Evolutionary conservation across 2,888 invertebrate genomes (phyloP), one percentile per base, ranked within the genome.

Genomic region (Athrips mouffetella): DNA sequence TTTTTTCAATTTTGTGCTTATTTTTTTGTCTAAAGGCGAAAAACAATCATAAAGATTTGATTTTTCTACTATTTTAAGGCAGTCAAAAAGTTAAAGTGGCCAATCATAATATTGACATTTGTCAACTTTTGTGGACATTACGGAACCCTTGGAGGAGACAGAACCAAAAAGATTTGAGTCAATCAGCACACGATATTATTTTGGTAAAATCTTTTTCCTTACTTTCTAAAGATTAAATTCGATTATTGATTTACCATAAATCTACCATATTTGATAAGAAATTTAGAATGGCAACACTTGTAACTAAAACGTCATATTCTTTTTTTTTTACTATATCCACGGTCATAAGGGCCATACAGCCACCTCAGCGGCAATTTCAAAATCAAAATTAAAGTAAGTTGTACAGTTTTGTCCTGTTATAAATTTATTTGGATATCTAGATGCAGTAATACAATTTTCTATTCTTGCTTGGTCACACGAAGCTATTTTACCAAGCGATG

Each of bases 1-100:
- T 74, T 83, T 80, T 82, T 78, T 61, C 74, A 85, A 81, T 84
- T 85, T 85, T 83, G 76, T 78, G 69, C 72, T 73, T 78, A 71
- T 81, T 82, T 81, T 77, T 85, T 80, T 82, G 73, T 74, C 75
- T 73, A 78, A 74, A 77, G 63, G 70, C 79, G 75, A 70, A 71
- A 70, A 70, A 68, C 67, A 74, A 73, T 75, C 72, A 68, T 73
- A 67, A 59, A 66, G 61, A 69, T 73, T 76, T 73, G 67, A 68
- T 71, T 79, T 78, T 78, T 70, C 69, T 68, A 45, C 67, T 69
- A 59, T 68, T 75, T 73, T 75, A 65, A 67, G 64, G 63, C 62
- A 57, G 57, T 51, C 44, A 51, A 60, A 61, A 64, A 16, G 13
- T 54, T 15, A 58, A 55, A 59, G 55, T 59, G 54, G 57, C 58